These are phyloP conservation scores for Drosophila lacertosa DNA, from an alignment of 1,140 invertebrate species.

Conservation along the genomic window DNA sequence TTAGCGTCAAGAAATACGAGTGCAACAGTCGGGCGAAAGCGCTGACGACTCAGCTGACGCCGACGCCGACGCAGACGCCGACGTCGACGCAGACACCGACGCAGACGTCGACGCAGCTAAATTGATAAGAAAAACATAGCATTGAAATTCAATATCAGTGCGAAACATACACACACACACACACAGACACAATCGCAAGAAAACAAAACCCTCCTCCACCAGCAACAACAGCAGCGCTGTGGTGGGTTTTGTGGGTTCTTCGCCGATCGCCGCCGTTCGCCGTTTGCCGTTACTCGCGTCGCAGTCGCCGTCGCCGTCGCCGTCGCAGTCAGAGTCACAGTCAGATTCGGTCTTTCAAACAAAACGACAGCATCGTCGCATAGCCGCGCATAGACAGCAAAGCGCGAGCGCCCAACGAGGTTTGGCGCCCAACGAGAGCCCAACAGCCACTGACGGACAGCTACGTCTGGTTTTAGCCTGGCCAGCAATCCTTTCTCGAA, in stretches of 20 bases:
- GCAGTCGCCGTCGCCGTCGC: slow-evolving; percentile 24
- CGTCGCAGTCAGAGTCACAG: slow-evolving; percentile 26
- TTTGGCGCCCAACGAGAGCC: slow-evolving; percentile 48
- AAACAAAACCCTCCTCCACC: slow-evolving; percentile 48
- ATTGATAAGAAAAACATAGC: slow-evolving; percentile 54
- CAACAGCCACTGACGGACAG: slow-evolving; percentile 5
- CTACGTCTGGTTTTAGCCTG: background rate
- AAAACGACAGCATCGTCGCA: slow-evolving; percentile 63
- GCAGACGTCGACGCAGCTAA: slow-evolving; percentile 20
- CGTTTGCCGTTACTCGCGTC: too few species aligned
- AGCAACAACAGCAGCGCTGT: slow-evolving; percentile 17
- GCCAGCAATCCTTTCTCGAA: too few species aligned
- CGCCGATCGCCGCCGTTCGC: slow-evolving; percentile 45
- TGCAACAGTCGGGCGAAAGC: slow-evolving; percentile 17
- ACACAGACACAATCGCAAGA: background rate
- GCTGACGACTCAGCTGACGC: slow-evolving; percentile 15
- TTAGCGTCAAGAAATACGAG: slow-evolving; percentile 59
- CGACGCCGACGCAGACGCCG: slow-evolving; percentile 2
- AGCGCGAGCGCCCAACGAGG: slow-evolving; percentile 54
- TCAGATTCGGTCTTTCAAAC: slow-evolving; percentile 50
- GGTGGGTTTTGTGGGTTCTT: slow-evolving; percentile 49
- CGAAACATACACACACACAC: slow-evolving; percentile 47
- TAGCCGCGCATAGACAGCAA: slow-evolving; percentile 59
- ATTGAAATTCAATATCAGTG: slow-evolving; percentile 77
- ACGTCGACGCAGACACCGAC: slow-evolving; percentile 11